Evolutionary conservation across 30 jellyfish, hydroid and myxozoan species (phyloP).

Genomic region (Cassiopea xamachana): DNA sequence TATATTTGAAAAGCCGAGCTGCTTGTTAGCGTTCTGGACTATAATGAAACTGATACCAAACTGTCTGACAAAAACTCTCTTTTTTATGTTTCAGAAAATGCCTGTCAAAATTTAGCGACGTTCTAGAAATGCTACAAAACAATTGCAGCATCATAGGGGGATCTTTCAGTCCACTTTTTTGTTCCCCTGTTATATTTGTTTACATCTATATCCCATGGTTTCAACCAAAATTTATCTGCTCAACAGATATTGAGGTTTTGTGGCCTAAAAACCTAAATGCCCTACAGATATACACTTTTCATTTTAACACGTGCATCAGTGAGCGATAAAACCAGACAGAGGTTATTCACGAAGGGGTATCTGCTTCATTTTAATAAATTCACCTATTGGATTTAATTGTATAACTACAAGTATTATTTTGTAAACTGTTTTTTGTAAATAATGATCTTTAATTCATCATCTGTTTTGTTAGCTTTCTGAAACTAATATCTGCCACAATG

Average conservation of each 20-base stretch:
- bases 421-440: slow-evolving; percentile 11
- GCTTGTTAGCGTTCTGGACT: too few relatives aligned
- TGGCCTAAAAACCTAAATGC: background rate
- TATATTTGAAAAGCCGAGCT: background rate
- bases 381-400: slow-evolving; percentile 9
- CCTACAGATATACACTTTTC: background rate
- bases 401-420: background rate
- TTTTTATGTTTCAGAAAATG: too few relatives aligned
- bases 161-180: too few relatives aligned
- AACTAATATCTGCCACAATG: background rate
- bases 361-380: background rate
- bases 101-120: too few relatives aligned
- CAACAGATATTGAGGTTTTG: background rate
- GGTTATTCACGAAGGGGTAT: background rate
- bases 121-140: too few relatives aligned
- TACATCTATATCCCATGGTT: background rate
- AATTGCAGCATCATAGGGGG: too few relatives aligned
- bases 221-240: background rate
- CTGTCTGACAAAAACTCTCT: too few relatives aligned
- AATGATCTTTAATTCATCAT: background rate
- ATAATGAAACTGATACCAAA: background rate
- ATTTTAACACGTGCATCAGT: background rate
- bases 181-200: background rate
- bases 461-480: background rate
- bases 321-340: background rate